Evolutionary conservation across 1,140 invertebrate genomes (phyloP), one percentile per base, ranked within the genome.

Genomic region (Diorhabda carinulata): DNA sequence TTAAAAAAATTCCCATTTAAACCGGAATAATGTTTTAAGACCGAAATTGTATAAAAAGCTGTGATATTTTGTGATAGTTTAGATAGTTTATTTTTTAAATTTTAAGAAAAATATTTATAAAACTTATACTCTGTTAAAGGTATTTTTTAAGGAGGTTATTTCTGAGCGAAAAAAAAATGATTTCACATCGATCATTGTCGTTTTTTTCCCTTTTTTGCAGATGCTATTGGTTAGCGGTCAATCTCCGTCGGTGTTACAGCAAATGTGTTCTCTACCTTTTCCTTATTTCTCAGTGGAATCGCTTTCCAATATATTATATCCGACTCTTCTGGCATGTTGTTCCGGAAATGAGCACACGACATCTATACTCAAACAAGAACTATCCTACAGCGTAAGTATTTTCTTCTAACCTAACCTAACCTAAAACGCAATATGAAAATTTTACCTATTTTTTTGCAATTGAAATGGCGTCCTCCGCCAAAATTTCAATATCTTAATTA

Each of bases 261-360:
- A 95, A 76, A 82, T 97, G n/a, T 96, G 93, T 78, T 90, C 88
- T 2, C 82, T 97, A 70, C 94, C 96, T 3, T 95, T 96, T 79
- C 89, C 91, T 59, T 97, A 95, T 84, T 95, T 97, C 81, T 91
- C 91, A 59, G 91, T 94, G 61, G 86, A 88, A 44, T 76, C 83
- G 41, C 85, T 97, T 45, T 89, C 90, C 66, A 86, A 85, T 61
- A 88, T 92, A 43, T 87, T 98, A 42, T 92, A 97, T 82, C 95
- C 96, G 2, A 96, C 94, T 0, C 84, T 98, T 45, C 86, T 96
- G 66, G 89, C 91, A 40, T 93, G 90, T 78, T 90, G 93, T 77
- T 84, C 87, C 80, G 83, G 87, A 77, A 88, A 94, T 85, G 73
- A 84, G 61, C 84, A 91, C 75, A 90, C 92, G 77, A 83, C 85